Base-by-base conservation (phyloP, 2,888 invertebrate species). In the Drosophila merina region DNA sequence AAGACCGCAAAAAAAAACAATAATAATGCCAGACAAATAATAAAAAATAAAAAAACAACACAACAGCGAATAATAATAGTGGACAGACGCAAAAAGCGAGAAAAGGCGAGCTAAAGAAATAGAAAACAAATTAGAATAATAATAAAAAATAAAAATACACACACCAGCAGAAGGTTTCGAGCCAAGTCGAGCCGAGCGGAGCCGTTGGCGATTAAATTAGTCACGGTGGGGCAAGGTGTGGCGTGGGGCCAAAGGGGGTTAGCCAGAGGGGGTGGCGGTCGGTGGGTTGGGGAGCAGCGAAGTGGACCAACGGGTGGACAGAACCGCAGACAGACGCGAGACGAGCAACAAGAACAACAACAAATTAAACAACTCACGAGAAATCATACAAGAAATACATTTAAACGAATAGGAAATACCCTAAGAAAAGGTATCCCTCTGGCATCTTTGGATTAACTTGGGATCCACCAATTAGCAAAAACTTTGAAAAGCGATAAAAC, bases 241-340 rank as follows among this genome's bases (percentile, higher is more conserved):
- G 54, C 30, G 38, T n/a, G 57, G n/a, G 31, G 57, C 4, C 33
- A 28, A 20, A 20, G 72, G 45, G 49, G 69, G 59, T n/a, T 20
- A 25, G 74, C 60, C 52, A 63, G 69, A 26, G 70, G 20, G 48
- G 42, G 28, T 4, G 4, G 28, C 5, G 28, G 28, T 4, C 40
- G 52, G 50, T 54, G 57, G 66, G 69, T 54, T 59, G 66, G 70
- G 70, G 55, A 73, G 42, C 67, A 83, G 76, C 69, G 81, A 86
- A 85, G 87, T 82, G 85, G 87, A 82, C 87, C 78, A 84, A 70
- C 78, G 75, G 81, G 82, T 77, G 74, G 69, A 67, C 75, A 67
- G 68, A 68, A 57, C 26, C 50, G 57, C 64, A 63, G 64, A 63
- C 54, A 48, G 64, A 64, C 44, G 60, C 44, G 70, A 69, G 69